phyloP scores from a whole-genome alignment of 2,888 invertebrate species.

The Drosophila demipolita region DNA sequence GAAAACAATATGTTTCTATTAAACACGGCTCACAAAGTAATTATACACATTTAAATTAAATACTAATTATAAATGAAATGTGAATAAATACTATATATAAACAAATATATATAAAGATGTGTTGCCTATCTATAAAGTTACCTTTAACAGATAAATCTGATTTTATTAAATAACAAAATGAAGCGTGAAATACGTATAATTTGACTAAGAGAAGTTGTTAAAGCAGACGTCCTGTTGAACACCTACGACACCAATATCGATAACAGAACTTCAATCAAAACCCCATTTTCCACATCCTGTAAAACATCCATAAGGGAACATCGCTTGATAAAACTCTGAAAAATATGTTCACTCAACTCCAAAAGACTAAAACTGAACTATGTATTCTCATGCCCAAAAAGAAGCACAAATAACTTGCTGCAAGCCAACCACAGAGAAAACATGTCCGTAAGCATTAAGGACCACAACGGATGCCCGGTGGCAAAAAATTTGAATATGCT shows the following conservation, averaged over 20 bases:
- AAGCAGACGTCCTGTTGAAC: not conserved
- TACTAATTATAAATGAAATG: not conserved
- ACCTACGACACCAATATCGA: not conserved
- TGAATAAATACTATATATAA: not conserved
- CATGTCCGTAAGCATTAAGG: conserved; percentile 26
- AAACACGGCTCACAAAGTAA: not conserved
- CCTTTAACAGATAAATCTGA: not conserved
- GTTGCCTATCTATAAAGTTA: not conserved
- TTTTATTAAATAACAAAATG: not conserved
- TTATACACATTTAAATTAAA: not conserved
- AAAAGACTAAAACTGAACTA: conserved; percentile 9
- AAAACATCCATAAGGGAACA: not conserved
- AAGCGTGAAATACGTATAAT: not conserved
- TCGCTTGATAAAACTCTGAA: not conserved
- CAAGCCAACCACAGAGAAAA: conserved; percentile 20
- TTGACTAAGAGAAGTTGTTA: not conserved
- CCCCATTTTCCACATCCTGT: not conserved
- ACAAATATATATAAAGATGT: not conserved
- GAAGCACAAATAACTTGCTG: conserved; percentile 18
- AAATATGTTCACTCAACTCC: not conserved
- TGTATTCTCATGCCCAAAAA: conserved; percentile 15
- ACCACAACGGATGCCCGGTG: conserved; percentile 14
- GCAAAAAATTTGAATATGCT: conserved; percentile 24
- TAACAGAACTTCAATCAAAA: not conserved
- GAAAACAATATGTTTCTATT: not conserved